Evolutionary conservation across 2,888 invertebrate genomes (phyloP).

Genomic region (Amblyjoppa proteus): DNA sequence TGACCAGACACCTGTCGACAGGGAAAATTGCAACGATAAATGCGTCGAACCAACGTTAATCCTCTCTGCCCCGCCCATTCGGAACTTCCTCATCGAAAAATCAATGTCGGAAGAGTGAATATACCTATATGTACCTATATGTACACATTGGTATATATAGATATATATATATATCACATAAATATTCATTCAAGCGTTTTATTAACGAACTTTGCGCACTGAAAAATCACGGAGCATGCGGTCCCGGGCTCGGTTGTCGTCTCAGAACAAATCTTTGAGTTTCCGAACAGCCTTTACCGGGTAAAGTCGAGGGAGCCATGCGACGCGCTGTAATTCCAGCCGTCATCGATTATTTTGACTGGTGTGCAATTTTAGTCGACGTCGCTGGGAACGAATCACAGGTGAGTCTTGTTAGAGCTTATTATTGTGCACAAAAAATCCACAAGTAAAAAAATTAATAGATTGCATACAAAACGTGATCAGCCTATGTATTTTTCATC

Average conservation of each 20-base stretch:
- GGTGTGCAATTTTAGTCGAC: background rate
- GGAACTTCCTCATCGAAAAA: constrained; percentile 22
- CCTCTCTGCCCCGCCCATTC: background rate
- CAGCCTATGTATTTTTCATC: too few species aligned
- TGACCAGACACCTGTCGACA: constrained; percentile 87
- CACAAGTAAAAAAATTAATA: background rate
- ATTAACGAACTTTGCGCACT: background rate
- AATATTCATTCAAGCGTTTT: constrained; percentile 15
- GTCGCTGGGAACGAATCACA: background rate
- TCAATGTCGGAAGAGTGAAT: constrained; percentile 1
- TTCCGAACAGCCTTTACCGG: background rate
- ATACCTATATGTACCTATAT: background rate
- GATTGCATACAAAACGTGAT: background rate
- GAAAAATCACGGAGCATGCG: constrained; percentile 41
- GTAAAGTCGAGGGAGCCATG: background rate
- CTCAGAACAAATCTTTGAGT: constrained; percentile 25
- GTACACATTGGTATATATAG: background rate
- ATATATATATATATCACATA: background rate
- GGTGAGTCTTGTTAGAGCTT: background rate
- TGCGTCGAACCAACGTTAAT: background rate
- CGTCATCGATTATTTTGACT: constrained; percentile 1
- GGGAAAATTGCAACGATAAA: constrained; percentile 52
- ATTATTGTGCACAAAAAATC: too few species aligned
- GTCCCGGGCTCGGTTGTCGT: constrained; percentile 2
- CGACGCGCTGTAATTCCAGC: background rate